These are phyloP conservation scores for Lacanobia wlatinum DNA, from an alignment of 2,888 invertebrate species.

Conservation along the genomic window DNA sequence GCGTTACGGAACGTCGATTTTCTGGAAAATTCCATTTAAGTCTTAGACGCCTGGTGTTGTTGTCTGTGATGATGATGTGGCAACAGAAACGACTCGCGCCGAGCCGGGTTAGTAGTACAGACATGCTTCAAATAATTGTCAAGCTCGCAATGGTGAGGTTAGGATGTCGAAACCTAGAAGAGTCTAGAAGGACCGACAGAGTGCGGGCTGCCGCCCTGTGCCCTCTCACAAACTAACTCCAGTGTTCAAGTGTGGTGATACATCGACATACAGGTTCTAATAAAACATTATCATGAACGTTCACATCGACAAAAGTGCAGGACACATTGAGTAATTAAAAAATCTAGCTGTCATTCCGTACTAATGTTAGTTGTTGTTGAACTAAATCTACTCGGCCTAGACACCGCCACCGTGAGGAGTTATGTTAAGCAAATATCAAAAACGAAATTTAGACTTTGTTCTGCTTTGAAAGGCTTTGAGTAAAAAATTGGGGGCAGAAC, in stretches of 20 bases:
- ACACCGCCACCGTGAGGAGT: constrained; percentile 89
- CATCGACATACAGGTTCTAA: constrained; percentile 89
- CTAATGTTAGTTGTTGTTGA: constrained; percentile 81
- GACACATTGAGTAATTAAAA: constrained; percentile 84
- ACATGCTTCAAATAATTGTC: constrained; percentile 90
- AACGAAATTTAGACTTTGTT: constrained; percentile 91
- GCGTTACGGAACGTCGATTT: constrained; percentile 91
- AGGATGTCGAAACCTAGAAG: constrained; percentile 87
- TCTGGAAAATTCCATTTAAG: constrained; percentile 90
- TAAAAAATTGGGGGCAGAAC: constrained; percentile 85
- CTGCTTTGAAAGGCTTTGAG: constrained; percentile 84
- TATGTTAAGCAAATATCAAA: constrained; percentile 90
- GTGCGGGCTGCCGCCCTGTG: constrained; percentile 80
- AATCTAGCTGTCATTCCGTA: constrained; percentile 89
- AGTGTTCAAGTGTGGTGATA: constrained; percentile 88
- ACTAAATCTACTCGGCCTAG: constrained; percentile 88
- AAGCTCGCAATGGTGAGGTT: constrained; percentile 90
- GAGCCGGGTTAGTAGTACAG: constrained; percentile 88
- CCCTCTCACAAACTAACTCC: constrained; percentile 74
- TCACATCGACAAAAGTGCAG: constrained; percentile 87
- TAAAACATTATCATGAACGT: constrained; percentile 85
- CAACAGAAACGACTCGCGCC: constrained; percentile 89
- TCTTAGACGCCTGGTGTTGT: constrained; percentile 87
- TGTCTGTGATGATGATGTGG: constrained; percentile 86
- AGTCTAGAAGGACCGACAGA: constrained; percentile 84